phyloP scores from a whole-genome alignment of 2,888 invertebrate species.

The Conops quadrifasciatus region DNA sequence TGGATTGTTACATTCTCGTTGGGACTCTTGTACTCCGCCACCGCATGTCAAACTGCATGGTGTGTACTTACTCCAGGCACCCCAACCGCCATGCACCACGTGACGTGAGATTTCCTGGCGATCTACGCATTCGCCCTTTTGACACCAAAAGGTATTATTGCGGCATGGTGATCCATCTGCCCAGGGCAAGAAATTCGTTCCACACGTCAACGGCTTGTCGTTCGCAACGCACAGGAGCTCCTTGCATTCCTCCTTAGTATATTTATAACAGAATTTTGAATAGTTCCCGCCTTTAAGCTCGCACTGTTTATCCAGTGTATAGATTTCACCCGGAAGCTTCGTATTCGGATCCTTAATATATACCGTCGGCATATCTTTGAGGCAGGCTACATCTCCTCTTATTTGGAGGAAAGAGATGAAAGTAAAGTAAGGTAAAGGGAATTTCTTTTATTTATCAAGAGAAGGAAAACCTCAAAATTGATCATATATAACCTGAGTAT shows the following conservation, averaged over 20 bases:
- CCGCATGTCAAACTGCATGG: constrained; percentile 83
- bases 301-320: constrained; percentile 81
- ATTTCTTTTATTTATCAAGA: no score
- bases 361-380: no score
- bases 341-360: no score
- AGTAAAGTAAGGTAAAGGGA: no score
- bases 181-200: constrained; percentile 87
- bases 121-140: constrained; percentile 77
- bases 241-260: constrained; percentile 69
- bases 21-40: no score
- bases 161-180: constrained; percentile 87
- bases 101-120: no score
- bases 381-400: no score
- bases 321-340: no score
- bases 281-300: constrained; percentile 80
- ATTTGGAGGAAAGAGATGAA: constrained; percentile 59
- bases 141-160: constrained; percentile 75
- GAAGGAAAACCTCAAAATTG: no score
- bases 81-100: constrained; percentile 73
- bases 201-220: constrained; percentile 68
- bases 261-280: constrained; percentile 66
- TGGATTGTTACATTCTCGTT: constrained; percentile 82
- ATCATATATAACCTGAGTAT: no score
- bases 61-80: constrained; percentile 67
- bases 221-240: constrained; percentile 79